These are phyloP conservation scores for Cynodonichthys magdalenae DNA, from an alignment of 2,797 vertebrate genomes.

Conservation along the genomic window DNA sequence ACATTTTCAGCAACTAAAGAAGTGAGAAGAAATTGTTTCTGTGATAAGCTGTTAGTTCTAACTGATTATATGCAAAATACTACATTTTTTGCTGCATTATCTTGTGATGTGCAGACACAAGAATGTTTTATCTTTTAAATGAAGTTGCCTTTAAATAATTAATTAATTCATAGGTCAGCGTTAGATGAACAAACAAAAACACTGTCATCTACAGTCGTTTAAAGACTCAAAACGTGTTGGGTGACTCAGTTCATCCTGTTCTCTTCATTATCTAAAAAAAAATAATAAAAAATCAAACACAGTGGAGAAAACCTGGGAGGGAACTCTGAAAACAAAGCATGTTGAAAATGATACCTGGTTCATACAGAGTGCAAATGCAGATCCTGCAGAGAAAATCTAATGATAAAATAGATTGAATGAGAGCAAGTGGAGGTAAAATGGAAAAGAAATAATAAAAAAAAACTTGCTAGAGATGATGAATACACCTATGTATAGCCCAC, in stretches of 20 bases:
- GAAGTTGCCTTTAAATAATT: neutral
- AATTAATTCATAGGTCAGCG: neutral
- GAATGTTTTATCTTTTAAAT: neutral
- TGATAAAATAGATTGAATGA: constrained; percentile 14
- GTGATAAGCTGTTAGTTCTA: neutral
- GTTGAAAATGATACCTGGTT: constrained; percentile 2
- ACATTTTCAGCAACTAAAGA: neutral
- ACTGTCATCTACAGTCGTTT: neutral
- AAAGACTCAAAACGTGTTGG: neutral
- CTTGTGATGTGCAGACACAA: neutral
- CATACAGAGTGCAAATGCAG: constrained; percentile 8
- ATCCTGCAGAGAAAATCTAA: constrained; percentile 22
- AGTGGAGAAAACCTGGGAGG: constrained; percentile 1
- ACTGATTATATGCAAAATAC: neutral
- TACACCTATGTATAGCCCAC: constrained; percentile 19
- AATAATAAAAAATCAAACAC: neutral
- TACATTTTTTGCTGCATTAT: neutral
- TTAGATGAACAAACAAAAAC: neutral
- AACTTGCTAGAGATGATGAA: constrained; percentile 29
- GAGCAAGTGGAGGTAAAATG: constrained; percentile 7
- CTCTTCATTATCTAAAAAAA: neutral
- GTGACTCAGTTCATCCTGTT: neutral
- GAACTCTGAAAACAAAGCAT: constrained; percentile 10
- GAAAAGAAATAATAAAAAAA: constrained; percentile 15
- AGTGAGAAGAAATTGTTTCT: neutral